Conservation (phyloP, 2,888 invertebrate genomes). For the Dascillus cervinus region DNA sequence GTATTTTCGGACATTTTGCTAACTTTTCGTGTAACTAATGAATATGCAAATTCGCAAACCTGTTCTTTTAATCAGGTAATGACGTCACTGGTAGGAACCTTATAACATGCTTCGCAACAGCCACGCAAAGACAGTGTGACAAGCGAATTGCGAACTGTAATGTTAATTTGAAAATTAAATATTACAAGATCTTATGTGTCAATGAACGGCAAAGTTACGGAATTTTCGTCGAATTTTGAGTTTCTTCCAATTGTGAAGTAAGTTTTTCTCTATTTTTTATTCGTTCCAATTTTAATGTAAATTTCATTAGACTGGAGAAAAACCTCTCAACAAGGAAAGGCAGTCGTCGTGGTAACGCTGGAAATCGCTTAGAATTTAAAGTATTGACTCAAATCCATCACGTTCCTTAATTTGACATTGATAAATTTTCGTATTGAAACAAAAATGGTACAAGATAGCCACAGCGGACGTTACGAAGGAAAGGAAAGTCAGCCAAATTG, state of each 20-base stretch:
- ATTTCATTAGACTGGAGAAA: constrained; percentile 33
- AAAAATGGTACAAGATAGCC: constrained; percentile 38
- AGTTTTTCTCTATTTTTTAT: constrained; percentile 8
- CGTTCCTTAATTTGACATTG: constrained; percentile 43
- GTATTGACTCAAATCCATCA: constrained; percentile 77
- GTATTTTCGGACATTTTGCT: too few species aligned
- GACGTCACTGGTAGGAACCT: too few species aligned
- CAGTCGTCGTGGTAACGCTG: constrained; percentile 77
- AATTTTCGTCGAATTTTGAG: constrained; percentile 35
- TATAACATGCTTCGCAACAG: too few species aligned
- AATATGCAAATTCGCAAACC: background rate
- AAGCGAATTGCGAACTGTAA: too few species aligned
- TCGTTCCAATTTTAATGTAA: constrained; percentile 1
- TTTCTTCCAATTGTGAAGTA: constrained; percentile 40
- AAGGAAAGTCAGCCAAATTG: constrained; percentile 19
- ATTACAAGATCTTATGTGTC: constrained; percentile 34
- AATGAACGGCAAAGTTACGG: constrained; percentile 38
- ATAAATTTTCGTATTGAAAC: background rate
- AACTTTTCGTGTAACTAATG: too few species aligned
- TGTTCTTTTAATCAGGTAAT: background rate
- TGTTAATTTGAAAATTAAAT: too few species aligned
- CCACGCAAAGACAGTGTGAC: too few species aligned
- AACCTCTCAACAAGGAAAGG: constrained; percentile 75
- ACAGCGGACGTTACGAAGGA: constrained; percentile 14
- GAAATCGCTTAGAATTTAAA: constrained; percentile 75